A percentile compares a stretch with the other conserved stretches of the same genome.
Conservation (phyloP, 2,888 invertebrate genomes). For the Agelastica alni region DNA sequence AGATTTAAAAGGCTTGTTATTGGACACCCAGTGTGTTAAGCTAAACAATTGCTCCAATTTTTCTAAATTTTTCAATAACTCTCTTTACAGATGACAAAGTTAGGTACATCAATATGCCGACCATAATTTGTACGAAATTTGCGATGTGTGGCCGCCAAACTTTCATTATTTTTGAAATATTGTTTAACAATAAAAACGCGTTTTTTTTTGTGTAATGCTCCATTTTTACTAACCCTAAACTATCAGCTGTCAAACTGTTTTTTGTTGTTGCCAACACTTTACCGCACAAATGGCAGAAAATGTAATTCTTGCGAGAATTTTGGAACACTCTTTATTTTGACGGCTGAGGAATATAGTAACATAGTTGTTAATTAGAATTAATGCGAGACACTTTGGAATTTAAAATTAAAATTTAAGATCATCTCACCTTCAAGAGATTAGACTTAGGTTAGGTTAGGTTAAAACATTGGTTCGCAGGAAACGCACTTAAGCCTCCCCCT, state of each 20-base stretch:
- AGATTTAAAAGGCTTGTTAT: no score
- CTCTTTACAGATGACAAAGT: background rate
- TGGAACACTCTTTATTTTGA: background rate
- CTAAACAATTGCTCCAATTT: no score
- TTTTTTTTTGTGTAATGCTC: background rate
- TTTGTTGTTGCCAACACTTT: background rate
- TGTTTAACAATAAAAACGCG: background rate
- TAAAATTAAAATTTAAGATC: no score
- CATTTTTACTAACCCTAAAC: background rate
- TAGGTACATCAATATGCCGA: background rate
- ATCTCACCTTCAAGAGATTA: no score
- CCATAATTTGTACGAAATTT: background rate
- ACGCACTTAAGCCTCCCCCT: no score
- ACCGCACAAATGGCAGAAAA: background rate
- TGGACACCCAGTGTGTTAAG: no score
- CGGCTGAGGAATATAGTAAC: no score
- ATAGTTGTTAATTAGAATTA: no score
- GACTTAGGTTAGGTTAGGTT: no score
- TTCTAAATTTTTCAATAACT: no score
- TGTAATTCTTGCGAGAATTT: background rate
- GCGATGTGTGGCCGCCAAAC: background rate
- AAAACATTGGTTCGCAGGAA: no score
- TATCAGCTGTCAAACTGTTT: background rate
- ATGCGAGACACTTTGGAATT: no score
- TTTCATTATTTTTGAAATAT: background rate